Conservation (phyloP, 37 sponge, comb jelly and placozoan species). For the Oopsacas minuta region DNA sequence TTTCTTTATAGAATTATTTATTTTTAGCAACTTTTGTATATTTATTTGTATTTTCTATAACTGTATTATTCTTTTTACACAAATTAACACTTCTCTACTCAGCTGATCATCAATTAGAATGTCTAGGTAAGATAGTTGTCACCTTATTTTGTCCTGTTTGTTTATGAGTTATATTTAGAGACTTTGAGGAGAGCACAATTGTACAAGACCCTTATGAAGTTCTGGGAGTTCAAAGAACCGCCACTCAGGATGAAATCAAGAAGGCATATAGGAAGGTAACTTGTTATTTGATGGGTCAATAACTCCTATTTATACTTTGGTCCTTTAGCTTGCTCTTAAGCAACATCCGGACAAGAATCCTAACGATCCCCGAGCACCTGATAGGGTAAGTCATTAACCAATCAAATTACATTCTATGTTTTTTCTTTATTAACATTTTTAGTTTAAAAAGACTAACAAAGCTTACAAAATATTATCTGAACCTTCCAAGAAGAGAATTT, state of each 20-base stretch:
- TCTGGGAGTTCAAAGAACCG: background rate
- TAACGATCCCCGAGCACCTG: background rate
- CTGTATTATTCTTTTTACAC: too few relatives aligned
- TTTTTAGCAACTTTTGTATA: too few relatives aligned
- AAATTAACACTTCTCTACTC: too few relatives aligned
- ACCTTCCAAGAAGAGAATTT: background rate
- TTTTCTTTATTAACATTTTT: background rate
- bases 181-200: background rate
- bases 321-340: background rate
- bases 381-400: background rate
- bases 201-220: background rate
- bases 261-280: constrained; percentile 7
- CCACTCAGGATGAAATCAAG: background rate
- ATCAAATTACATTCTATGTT: too few relatives aligned
- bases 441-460: background rate
- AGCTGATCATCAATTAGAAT: background rate
- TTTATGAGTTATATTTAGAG: background rate
- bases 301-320: background rate
- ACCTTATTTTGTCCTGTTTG: too few relatives aligned
- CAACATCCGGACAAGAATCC: constrained; percentile 9
- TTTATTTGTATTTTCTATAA: too few relatives aligned
- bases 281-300: background rate
- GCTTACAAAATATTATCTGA: background rate
- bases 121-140: background rate
- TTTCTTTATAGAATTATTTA: background rate